Conservation (phyloP, 2,797 vertebrate genomes). For the Cottoperca gobio region DNA sequence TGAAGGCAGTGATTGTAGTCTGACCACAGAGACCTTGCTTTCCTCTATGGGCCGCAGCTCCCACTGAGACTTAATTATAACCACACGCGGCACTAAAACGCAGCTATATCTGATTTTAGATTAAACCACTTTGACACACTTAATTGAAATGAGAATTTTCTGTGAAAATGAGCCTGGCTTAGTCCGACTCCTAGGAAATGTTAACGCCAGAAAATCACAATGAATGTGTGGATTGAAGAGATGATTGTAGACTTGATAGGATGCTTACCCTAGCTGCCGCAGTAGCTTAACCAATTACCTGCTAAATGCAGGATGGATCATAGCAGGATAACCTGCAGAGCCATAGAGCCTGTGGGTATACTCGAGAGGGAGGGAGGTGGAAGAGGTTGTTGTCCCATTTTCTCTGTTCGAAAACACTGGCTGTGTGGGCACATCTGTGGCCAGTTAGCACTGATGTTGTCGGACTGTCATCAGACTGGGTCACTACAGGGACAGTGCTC, state of each 20-base stretch:
- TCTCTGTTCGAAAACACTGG: slow-evolving; percentile 37
- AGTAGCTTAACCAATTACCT: slow-evolving; percentile 62
- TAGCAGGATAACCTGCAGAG: slow-evolving; percentile 46
- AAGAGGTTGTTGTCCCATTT: slow-evolving; percentile 42
- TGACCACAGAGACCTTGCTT: slow-evolving; percentile 70
- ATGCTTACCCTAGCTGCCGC: slow-evolving; percentile 26
- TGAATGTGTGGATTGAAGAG: slow-evolving; percentile 27
- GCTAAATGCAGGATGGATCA: slow-evolving; percentile 47
- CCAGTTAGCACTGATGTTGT: slow-evolving; percentile 48
- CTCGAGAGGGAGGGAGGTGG: not conserved
- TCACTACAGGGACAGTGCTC: slow-evolving; percentile 49
- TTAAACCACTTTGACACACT: slow-evolving; percentile 64
- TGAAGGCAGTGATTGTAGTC: slow-evolving; percentile 65
- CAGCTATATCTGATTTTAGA: slow-evolving; percentile 73
- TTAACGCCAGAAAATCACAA: slow-evolving; percentile 29
- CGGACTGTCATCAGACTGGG: slow-evolving; percentile 44
- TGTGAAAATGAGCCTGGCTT: slow-evolving; percentile 43
- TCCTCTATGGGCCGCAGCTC: slow-evolving; percentile 52
- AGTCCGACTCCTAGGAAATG: slow-evolving; percentile 20
- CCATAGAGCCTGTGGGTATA: slow-evolving; percentile 40
- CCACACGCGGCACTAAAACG: slow-evolving; percentile 52
- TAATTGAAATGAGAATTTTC: slow-evolving; percentile 65
- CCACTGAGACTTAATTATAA: slow-evolving; percentile 76
- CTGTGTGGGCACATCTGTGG: slow-evolving; percentile 46
- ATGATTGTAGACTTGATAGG: slow-evolving; percentile 38